These are phyloP conservation scores for Dascillus cervinus DNA, from an alignment of 2,888 invertebrate genomes.

Conservation along the genomic window DNA sequence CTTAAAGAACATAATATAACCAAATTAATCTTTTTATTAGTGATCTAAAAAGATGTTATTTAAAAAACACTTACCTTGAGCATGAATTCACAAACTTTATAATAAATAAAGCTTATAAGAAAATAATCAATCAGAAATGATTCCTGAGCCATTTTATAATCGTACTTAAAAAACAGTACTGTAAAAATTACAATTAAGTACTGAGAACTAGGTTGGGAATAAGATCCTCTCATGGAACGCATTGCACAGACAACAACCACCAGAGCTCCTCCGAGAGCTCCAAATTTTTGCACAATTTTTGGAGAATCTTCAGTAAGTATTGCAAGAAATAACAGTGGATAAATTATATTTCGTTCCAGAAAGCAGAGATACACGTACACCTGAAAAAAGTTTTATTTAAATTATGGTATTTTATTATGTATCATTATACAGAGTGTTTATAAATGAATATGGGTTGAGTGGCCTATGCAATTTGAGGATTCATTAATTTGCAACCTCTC, in stretches of 20 bases:
- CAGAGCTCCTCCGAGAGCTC: constrained; percentile 70
- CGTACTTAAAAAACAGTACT: constrained; percentile 78
- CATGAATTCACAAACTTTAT: constrained; percentile 86
- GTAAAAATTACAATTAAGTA: constrained; percentile 88
- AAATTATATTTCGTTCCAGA: constrained; percentile 84
- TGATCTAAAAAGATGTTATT: not conserved
- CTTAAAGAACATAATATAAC: not conserved
- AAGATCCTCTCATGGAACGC: constrained; percentile 83
- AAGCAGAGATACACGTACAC: constrained; percentile 84
- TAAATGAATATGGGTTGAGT: too few species aligned
- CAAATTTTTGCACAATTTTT: constrained; percentile 67
- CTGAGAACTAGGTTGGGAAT: constrained; percentile 85
- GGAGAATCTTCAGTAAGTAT: constrained; percentile 82
- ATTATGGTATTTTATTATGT: too few species aligned
- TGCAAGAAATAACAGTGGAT: constrained; percentile 84
- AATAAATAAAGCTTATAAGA: constrained; percentile 78
- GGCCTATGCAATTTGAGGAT: too few species aligned
- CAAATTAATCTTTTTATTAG: not conserved
- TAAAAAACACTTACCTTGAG: constrained; percentile 61
- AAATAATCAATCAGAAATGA: constrained; percentile 91
- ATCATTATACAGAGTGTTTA: too few species aligned
- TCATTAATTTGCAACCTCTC: too few species aligned
- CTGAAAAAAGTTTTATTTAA: too few species aligned
- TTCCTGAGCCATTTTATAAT: constrained; percentile 70
- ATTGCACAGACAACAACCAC: constrained; percentile 79